Conservation (phyloP, 2,113 vertebrate species). For the Ondatra zibethicus region DNA sequence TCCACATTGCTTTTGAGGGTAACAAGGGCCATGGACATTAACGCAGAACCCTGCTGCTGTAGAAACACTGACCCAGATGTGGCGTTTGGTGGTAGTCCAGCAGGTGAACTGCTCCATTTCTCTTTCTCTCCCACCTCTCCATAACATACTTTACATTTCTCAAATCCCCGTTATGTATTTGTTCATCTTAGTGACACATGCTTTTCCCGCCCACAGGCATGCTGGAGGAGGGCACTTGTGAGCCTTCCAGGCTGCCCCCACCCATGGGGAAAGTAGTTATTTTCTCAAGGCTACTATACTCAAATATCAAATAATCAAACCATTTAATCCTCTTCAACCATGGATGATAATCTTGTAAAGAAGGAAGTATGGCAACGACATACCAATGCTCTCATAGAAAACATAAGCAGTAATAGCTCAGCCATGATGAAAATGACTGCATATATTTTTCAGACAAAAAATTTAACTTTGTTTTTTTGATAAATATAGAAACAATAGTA, state of each 20-base stretch:
- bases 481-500: neutral
- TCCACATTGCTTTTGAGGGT: neutral
- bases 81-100: no score
- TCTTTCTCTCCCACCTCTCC: neutral
- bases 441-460: neutral
- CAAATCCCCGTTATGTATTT: neutral
- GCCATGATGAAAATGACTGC: neutral
- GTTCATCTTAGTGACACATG: neutral
- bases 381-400: neutral
- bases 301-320: constrained; percentile 25
- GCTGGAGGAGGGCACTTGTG: neutral
- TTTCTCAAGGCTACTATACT: neutral
- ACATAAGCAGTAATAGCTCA: neutral
- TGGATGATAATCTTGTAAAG: neutral
- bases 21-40: neutral
- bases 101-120: neutral
- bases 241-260: no score
- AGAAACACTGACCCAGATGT: neutral
- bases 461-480: neutral
- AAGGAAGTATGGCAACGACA: neutral
- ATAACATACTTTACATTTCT: neutral
- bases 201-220: neutral
- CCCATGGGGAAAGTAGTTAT: neutral
- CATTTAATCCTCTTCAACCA: neutral
- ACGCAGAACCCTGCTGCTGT: neutral